phyloP scores from a whole-genome alignment of 1,140 invertebrate species.

The Paramacrobiotus metropolitanus region DNA sequence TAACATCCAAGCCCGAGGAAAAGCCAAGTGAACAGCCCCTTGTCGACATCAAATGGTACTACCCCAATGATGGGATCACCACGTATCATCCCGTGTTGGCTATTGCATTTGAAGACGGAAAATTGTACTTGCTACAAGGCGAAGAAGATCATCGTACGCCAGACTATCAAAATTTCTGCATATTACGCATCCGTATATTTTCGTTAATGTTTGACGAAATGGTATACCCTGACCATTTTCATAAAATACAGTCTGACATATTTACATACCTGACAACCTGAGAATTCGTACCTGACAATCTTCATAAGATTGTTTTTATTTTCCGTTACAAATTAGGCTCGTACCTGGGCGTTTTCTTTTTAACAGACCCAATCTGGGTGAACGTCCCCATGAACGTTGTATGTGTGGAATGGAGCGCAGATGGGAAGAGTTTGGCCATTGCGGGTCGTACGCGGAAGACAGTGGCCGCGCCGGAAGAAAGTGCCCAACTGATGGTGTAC shows the following conservation, averaged over 20 bases:
- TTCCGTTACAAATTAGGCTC: no score
- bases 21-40: background rate
- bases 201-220: no score
- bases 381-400: background rate
- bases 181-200: no score
- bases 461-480: background rate
- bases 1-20: background rate
- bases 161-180: no score
- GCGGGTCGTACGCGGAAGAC: background rate
- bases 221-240: no score
- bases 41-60: background rate
- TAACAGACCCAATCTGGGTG: background rate
- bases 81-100: background rate
- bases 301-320: no score
- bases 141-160: background rate
- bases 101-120: background rate
- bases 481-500: background rate
- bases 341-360: no score
- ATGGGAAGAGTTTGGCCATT: background rate
- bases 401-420: background rate
- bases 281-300: no score
- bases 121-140: background rate
- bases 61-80: background rate
- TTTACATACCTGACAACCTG: no score
- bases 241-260: no score